A percentile compares a stretch with the other conserved stretches of the same genome.
phyloP scores from a whole-genome alignment of 1,140 invertebrate species.

The Sesamia nonagrioides region DNA sequence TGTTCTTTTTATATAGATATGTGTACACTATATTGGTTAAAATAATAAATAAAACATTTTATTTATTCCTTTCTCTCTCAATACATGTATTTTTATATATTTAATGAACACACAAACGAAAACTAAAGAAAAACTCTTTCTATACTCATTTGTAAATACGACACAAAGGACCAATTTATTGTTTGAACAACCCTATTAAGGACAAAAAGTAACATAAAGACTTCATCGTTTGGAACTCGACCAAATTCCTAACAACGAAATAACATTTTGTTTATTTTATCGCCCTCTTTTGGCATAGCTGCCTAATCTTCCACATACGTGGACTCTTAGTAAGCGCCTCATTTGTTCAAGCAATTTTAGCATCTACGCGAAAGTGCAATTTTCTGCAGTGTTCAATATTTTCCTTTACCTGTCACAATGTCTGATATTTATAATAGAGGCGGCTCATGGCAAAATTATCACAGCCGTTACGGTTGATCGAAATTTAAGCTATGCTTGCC shows the following conservation, averaged over 20 bases:
- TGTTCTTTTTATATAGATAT: too few species aligned
- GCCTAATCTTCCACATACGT: conserved; percentile 12
- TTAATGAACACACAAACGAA: not conserved
- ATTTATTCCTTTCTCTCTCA: too few species aligned
- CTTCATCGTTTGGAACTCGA: conserved; percentile 6
- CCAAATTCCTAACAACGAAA: conserved; percentile 1
- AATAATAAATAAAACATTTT: too few species aligned
- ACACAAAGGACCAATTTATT: conserved; percentile 12
- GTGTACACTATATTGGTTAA: too few species aligned
- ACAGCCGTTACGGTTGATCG: too few species aligned
- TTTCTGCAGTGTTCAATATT: not conserved
- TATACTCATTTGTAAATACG: not conserved
- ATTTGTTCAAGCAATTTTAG: conserved; percentile 5
- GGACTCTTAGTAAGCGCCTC: not conserved
- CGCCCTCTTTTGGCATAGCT: conserved; percentile 6
- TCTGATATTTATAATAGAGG: too few species aligned
- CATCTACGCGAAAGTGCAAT: not conserved
- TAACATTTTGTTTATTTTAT: conserved; percentile 18
- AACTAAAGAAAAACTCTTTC: not conserved
- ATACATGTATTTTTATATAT: too few species aligned
- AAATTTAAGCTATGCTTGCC: too few species aligned
- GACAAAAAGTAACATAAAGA: conserved; percentile 19
- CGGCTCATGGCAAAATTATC: too few species aligned
- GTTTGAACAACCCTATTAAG: conserved; percentile 9
- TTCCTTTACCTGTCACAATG: not conserved